Evolutionary conservation across 2,113 vertebrate species (phyloP).

Genomic region (Bubo bubo): DNA sequence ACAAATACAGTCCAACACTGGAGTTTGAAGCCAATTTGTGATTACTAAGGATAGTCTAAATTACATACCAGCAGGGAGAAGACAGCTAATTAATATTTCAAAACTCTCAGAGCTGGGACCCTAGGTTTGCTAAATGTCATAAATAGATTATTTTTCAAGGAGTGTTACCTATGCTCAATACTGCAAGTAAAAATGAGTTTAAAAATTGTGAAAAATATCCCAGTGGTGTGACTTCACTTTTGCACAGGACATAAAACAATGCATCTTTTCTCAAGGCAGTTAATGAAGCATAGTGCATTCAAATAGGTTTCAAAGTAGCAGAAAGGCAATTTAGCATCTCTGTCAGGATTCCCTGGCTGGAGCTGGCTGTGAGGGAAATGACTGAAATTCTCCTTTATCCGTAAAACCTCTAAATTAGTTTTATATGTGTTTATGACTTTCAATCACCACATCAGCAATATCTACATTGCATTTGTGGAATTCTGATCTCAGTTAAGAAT

Average conservation of each 20-base stretch:
- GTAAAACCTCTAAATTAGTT: not conserved
- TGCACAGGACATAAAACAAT: not conserved
- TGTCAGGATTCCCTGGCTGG: not conserved
- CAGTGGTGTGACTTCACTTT: not conserved
- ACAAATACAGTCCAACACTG: not conserved
- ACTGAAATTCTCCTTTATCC: not conserved
- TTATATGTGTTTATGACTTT: not conserved
- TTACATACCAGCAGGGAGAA: not conserved
- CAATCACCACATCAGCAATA: not conserved
- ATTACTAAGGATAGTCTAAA: not conserved
- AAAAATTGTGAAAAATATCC: not conserved
- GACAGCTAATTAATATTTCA: not conserved
- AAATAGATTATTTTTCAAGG: not conserved
- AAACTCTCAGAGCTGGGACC: not conserved
- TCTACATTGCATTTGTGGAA: not conserved
- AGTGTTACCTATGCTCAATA: not conserved
- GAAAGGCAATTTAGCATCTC: not conserved
- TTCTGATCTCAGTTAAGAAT: not conserved
- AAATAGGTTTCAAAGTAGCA: not conserved
- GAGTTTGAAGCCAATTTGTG: not conserved
- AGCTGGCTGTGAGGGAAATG: not conserved
- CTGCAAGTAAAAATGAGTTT: not conserved
- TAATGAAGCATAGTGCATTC: not conserved
- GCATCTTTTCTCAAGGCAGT: not conserved
- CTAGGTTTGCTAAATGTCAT: not conserved